Percentiles rank a stretch among this genome's conserved stretches.
phyloP scores from a whole-genome alignment of 2,888 invertebrate species.

The Biston stratarius region DNA sequence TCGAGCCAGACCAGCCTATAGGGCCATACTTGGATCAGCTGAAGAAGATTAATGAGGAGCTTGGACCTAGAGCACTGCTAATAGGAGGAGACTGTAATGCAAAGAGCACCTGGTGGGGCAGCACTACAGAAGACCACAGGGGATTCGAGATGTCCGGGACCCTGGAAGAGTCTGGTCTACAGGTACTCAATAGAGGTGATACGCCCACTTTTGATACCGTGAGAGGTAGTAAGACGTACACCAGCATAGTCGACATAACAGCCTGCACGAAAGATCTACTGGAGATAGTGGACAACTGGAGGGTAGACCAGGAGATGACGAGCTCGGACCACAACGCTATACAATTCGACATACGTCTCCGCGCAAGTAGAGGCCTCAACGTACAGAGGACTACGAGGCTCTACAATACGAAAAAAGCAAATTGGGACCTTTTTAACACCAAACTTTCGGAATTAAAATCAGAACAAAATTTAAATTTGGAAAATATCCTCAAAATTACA shows the following conservation, averaged over 20 bases:
- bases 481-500: constrained; percentile 1
- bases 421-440: not conserved
- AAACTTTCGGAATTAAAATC: constrained; percentile 1
- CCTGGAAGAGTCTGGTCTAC: not conserved
- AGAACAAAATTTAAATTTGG: constrained; percentile 2
- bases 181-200: constrained; percentile 9
- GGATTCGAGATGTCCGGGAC: not conserved
- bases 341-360: not conserved
- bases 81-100: not conserved
- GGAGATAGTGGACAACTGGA: constrained; percentile 1
- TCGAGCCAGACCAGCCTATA: constrained; percentile 31
- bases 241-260: not conserved
- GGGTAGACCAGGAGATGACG: not conserved
- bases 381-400: constrained; percentile 33
- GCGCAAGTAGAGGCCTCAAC: not conserved
- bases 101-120: not conserved
- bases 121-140: not conserved
- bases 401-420: constrained; percentile 1
- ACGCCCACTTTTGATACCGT: constrained; percentile 9
- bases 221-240: not conserved
- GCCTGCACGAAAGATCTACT: constrained; percentile 1
- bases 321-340: not conserved
- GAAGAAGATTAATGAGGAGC: not conserved
- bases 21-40: not conserved
- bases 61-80: not conserved